Base-by-base conservation (phyloP, 2,888 invertebrate genomes). In the Stenodema calcarata region DNA sequence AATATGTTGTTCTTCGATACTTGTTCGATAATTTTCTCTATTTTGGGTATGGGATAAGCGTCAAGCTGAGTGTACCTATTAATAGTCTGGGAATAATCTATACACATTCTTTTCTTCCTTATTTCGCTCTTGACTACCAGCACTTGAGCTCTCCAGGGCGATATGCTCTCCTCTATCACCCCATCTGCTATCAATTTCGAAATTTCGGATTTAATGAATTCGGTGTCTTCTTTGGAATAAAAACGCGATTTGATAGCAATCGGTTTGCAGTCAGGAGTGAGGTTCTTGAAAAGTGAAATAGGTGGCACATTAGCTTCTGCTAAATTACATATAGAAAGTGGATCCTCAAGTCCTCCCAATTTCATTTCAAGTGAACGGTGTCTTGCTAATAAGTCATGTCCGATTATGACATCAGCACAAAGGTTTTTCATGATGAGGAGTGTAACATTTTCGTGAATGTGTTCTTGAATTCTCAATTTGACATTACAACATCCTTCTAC, bases 391-490 rank as follows among this genome's bases (percentile, higher is more conserved):
- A 87, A 7, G 50, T 84, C 84, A 70, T 87, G 87, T 41, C 87
- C 87, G 12, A 87, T 23, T 9, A 87, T 54, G 35, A 85, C 78
- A 62, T 87, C 87, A 27, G 78, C 44, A 47, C 84, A 84, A 14
- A 84, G n/a, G 54, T 84, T 42, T 62, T 83, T 30, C 44, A 87
- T 6, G 18, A 83, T 41, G 16, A 28, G 3, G 28, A 54, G 23
- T 16, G 62, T 84, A 7, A 9, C 54, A 54, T 54, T 54, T 1
- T 9, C 18, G n/a, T 54, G 9, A 54, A 14, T 27, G 27, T 81
- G 81, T 27, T 11, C 50, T 47, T 47, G 47, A 7, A 81, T 9
- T 14, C 27, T 27, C 47, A 81, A 54, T 9, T 81, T 54, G 12
- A 47, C 81, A 16, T 14, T 2, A 23, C 47, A 81, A 23, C 41